Conservation (phyloP, 2,797 vertebrate genomes). For the Gorsachius magnificus region DNA sequence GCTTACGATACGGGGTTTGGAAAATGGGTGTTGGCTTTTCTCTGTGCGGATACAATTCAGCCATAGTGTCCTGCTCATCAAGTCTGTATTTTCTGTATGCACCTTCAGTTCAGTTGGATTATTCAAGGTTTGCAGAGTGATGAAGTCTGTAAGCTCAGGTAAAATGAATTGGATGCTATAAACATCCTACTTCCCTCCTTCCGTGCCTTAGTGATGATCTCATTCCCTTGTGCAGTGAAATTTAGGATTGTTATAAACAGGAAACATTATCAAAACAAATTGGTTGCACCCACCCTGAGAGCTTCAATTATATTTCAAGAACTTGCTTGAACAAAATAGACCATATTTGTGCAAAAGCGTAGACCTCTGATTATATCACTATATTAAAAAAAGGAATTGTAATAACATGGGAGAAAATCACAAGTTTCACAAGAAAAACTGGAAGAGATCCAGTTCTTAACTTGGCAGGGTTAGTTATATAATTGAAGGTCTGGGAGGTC, state of each 20-base stretch:
- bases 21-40: neutral
- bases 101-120: neutral
- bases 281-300: neutral
- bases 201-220: constrained; percentile 18
- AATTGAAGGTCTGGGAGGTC: neutral
- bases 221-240: neutral
- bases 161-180: neutral
- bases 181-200: constrained; percentile 8
- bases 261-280: constrained; percentile 56
- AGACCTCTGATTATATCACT: neutral
- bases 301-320: constrained; percentile 35
- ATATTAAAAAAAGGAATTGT: neutral
- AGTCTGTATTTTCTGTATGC: neutral
- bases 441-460: neutral
- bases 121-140: neutral
- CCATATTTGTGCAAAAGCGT: neutral
- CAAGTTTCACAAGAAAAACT: neutral
- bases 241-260: constrained; percentile 53
- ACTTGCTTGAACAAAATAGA: neutral
- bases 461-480: neutral
- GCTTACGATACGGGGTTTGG: neutral
- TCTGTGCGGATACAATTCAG: neutral
- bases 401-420: neutral
- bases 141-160: neutral
- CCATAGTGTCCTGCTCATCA: neutral